Evolutionary conservation across 1,140 invertebrate species (phyloP), one percentile per base, ranked within the genome.

Genomic region (Camponotus floridanus): DNA sequence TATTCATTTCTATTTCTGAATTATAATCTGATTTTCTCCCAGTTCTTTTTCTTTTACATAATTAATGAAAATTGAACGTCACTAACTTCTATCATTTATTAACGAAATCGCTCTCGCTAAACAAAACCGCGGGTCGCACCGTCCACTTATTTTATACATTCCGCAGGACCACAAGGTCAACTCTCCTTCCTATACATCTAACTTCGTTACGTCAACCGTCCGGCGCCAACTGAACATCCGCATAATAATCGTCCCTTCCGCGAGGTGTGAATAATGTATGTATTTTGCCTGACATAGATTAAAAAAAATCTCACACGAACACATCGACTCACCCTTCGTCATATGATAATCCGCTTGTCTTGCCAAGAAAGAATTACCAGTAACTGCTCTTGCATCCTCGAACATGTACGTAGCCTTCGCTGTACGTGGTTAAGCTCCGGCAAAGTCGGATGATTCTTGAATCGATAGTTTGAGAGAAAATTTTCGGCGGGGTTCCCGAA

Each of bases 401-500:
- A 18, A 42, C 64, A 71, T 70, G 31, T 86, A 86, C 36, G 59
- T 73, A 68, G 51, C 78, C 86, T 88, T 55, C 83, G 26, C 26
- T 26, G 26, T 26, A 26, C 26, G 68, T 21, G 4, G 26, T 31
- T 57, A 42, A 11, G 31, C 42, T 42, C 39, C 55, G 18, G 39
- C 33, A n/a, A 83, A 61, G 11, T 71, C 18, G 39, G 33, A 57
- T 48, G 42, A 18, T 48, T 15, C 13, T 51, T 18, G 15, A 42
- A n/a, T 83, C 79, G 68, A 83, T 61, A 83, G 11, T 21, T n/a
- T 15, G 2, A 18, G 18, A 7, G 68, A 74, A 73, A 74, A 83
- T 39, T 83, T 74, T 45, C 55, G 57, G 4, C 68, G 26, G 26
- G 59, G 18, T 83, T 7, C 1, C 48, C n/a, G 5, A 33, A 21